Evolutionary conservation across 1,140 invertebrate species (phyloP).

Genomic region (Drosophila kepulauana): DNA sequence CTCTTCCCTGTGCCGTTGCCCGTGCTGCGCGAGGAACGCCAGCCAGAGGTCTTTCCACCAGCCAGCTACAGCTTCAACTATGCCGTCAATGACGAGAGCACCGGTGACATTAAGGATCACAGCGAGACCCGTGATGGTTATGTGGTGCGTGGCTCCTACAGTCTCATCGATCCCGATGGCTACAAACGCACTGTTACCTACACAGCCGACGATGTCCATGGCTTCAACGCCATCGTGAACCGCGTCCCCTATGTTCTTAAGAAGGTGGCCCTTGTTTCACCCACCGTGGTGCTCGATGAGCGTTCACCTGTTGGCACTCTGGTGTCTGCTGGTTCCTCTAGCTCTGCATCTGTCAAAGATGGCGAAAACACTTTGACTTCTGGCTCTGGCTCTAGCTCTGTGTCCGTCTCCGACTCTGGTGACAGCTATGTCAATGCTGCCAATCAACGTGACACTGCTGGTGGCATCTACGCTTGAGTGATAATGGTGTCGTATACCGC

Average conservation of each 20-base stretch:
- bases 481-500: constrained; percentile 29
- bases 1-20: constrained; percentile 51
- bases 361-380: background rate
- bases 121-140: constrained; percentile 65
- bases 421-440: constrained; percentile 42
- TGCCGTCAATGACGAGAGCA: constrained; percentile 64
- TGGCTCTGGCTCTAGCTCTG: background rate
- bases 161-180: constrained; percentile 71
- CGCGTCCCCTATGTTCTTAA: constrained; percentile 66
- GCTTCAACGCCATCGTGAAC: constrained; percentile 86
- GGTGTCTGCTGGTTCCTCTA: background rate
- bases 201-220: constrained; percentile 86
- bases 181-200: constrained; percentile 87
- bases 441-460: constrained; percentile 2
- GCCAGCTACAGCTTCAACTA: constrained; percentile 68
- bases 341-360: constrained; percentile 1
- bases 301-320: constrained; percentile 30
- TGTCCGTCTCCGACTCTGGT: background rate
- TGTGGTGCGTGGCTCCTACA: constrained; percentile 65
- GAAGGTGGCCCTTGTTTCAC: constrained; percentile 26
- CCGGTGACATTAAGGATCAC: constrained; percentile 73
- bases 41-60: constrained; percentile 58
- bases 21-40: constrained; percentile 25
- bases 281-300: constrained; percentile 38
- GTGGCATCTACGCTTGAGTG: constrained; percentile 23